These are phyloP conservation scores for Archocentrus centrarchus DNA, from an alignment of 2,113 vertebrate species.

Conservation along the genomic window DNA sequence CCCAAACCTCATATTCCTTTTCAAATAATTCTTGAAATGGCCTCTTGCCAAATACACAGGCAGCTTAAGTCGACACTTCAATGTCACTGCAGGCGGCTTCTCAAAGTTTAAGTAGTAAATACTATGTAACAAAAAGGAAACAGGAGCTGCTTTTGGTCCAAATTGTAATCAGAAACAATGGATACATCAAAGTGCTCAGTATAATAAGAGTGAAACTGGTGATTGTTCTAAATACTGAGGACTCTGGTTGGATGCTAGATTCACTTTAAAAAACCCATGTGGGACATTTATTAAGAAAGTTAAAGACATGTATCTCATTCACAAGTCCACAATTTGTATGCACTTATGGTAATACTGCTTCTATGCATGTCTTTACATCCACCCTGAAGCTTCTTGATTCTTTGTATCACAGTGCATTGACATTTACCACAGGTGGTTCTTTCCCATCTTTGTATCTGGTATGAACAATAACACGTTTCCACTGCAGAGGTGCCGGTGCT, in stretches of 20 bases:
- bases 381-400: background rate
- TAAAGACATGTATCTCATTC: background rate
- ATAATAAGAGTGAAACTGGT: background rate
- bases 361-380: background rate
- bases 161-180: background rate
- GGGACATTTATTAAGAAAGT: background rate
- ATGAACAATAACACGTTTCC: background rate
- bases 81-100: background rate
- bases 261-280: background rate
- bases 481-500: too few species aligned
- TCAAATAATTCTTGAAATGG: background rate
- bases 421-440: background rate
- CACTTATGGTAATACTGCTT: rapidly evolving
- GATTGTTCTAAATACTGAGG: background rate
- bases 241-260: background rate
- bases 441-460: background rate
- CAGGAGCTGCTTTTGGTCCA: background rate
- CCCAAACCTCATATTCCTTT: background rate
- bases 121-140: background rate
- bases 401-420: background rate
- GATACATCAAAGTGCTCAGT: too few species aligned
- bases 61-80: background rate
- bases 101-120: background rate
- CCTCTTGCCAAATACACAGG: background rate
- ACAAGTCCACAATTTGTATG: background rate